Evolutionary conservation across 2,888 invertebrate species (phyloP), one percentile per base, ranked within the genome.

Genomic region (Sarcophaga rosellei): DNA sequence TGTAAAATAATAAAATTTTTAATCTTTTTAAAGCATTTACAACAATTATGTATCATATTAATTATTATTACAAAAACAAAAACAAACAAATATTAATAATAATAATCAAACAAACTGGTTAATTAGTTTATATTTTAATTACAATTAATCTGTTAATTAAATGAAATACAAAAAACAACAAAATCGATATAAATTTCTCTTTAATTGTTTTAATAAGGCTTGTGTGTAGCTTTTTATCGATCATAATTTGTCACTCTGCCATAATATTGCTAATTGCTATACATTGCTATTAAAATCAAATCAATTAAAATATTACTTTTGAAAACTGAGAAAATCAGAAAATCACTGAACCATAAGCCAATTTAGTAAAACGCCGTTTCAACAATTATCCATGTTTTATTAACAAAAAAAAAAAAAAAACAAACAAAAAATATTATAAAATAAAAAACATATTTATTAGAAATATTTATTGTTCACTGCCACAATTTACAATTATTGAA

Each of bases 181-280:
- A n/a, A 61, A 10, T 61, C n/a, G n/a, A 61, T 21, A 61, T 61
- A 0, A 61, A 61, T 61, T n/a, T 61, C 21, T 11, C 21, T 61
- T 61, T 61, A 10, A 20, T 61, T 20, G 21, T 21, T 8, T n/a
- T 61, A 61, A 61, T n/a, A 61, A 61, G 10, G 6, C 10, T 61
- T 20, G n/a, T 61, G 8, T 17, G 61, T 61, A 21, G 17, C n/a
- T 61, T 61, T 61, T 61, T 61, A 61, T 61, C n/a, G 61, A 61
- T n/a, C 61, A 61, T 61, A 61, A 61, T 61, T 61, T 61, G 21
- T 61, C 61, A 61, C 61, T 35, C 35, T 61, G 61, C n/a, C 61
- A 61, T 61, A 61, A 61, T 61, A 61, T 11, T 2, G 61, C 61
- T 61, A 61, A 61, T 61, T 61, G 61, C 10, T 61, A 61, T 21